Base-by-base conservation (phyloP, 2,113 vertebrate species). In the Sinocyclocheilus anophthalmus region DNA sequence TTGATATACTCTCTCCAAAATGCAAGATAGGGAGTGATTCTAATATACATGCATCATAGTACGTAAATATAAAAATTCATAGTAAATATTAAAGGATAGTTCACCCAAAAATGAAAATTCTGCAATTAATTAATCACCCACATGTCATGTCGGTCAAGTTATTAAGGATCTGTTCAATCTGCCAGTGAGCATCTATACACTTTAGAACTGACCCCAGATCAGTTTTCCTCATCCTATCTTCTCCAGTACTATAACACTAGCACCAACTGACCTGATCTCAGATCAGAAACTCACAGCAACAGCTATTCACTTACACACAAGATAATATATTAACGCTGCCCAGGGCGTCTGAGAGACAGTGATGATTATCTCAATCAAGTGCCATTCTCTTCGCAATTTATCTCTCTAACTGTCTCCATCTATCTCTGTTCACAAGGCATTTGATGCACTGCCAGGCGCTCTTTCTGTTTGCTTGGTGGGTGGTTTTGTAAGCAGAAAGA, bases 401-500 rank as follows among this genome's bases (percentile, higher is more conserved):
- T 81, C 57, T 42, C 37, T 63, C 79, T n/a, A 18, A 42, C 79
- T 45, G 24, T 81, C 78, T 81, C 45, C 16, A 53, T 76, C 45
- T 50, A 76, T 76, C 45, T 26, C 24, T 0, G 45, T 76, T 76
- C 45, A 76, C 75, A 76, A 76, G 16, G 84, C 92, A 30, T 93
- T 90, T 93, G 92, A 92, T 92, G 83, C 84, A 24, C 16, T 85
- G 90, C 92, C 92, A 91, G 69, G 85, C 87, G 79, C 84, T 90
- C 81, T 89, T 92, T 89, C 81, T 50, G 85, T 75, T 89, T 86
- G 90, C 90, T n/a, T 90, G 90, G 86, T 90, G 90, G 91, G 87
- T 86, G 84, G 90, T 87, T 88, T 73, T 86, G 57, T 26, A n/a
- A 26, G n/a, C n/a, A n/a, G 26, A n/a, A n/a, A n/a, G n/a, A n/a